Evolutionary conservation across 2,113 vertebrate genomes (phyloP).

Genomic region (Burhinus oedicnemus): DNA sequence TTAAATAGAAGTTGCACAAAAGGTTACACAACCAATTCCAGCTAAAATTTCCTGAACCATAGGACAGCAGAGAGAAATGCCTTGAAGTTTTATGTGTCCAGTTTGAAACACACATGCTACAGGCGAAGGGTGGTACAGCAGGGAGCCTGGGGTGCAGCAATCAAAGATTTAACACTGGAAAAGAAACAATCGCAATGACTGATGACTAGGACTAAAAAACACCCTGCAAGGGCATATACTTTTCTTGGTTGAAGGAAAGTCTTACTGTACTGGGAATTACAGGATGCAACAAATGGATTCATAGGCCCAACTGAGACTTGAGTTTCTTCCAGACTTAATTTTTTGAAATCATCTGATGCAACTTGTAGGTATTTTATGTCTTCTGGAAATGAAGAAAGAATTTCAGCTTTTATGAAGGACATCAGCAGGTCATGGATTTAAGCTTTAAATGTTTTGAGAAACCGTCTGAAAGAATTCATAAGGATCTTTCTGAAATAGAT

Average conservation of each 20-base stretch:
- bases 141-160: neutral
- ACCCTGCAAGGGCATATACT: neutral
- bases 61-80: neutral
- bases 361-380: neutral
- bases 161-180: neutral
- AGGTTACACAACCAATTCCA: neutral
- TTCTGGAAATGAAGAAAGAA: neutral
- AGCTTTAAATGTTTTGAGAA: neutral
- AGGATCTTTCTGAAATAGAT: neutral
- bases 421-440: neutral
- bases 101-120: neutral
- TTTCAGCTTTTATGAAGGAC: neutral
- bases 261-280: neutral
- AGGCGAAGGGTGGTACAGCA: neutral
- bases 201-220: neutral
- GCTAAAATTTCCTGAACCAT: neutral
- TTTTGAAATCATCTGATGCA: neutral
- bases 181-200: neutral
- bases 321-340: neutral
- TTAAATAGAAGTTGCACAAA: neutral
- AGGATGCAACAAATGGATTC: neutral
- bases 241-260: neutral
- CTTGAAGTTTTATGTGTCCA: neutral
- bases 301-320: neutral
- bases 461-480: neutral